Evolutionary conservation across 30 jellyfish, hydroid and myxozoan species (phyloP).

Genomic region (Aurelia sp.): DNA sequence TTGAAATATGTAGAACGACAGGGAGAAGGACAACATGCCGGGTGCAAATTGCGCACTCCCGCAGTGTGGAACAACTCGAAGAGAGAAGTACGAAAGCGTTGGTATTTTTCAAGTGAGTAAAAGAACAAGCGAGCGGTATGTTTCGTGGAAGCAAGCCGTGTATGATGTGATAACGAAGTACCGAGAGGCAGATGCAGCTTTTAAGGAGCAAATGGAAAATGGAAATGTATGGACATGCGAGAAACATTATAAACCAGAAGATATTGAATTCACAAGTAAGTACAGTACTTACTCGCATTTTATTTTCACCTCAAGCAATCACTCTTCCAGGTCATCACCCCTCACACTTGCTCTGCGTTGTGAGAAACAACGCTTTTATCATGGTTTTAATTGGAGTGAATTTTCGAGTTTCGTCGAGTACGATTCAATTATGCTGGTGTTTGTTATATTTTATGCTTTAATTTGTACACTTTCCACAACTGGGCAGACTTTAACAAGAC

Average conservation of each 20-base stretch:
- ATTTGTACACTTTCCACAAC: no score
- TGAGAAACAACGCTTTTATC: no score
- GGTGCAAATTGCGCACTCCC: slow-evolving; percentile 50
- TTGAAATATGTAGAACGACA: not conserved
- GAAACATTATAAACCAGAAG: slow-evolving; percentile 55
- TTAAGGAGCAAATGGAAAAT: slow-evolving; percentile 27
- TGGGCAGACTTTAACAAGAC: no score
- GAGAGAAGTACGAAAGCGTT: slow-evolving; percentile 42
- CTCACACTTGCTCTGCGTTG: no score
- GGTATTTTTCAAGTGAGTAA: slow-evolving; percentile 41
- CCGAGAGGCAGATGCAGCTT: slow-evolving; percentile 35
- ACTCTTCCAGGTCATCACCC: no score
- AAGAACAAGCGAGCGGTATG: slow-evolving; percentile 54
- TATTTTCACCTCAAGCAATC: no score
- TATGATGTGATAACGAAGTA: slow-evolving; percentile 25
- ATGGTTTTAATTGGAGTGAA: no score
- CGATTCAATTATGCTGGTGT: no score
- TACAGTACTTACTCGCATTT: not conserved
- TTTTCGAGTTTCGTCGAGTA: no score
- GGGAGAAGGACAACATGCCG: slow-evolving; percentile 9
- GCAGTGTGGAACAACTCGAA: slow-evolving; percentile 60
- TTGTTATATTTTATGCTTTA: no score
- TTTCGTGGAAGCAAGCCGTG: slow-evolving; percentile 42
- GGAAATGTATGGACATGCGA: slow-evolving; percentile 61
- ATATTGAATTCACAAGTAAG: slow-evolving; percentile 61